Evolutionary conservation across 2,113 vertebrate genomes (phyloP).

Genomic region (Perognathus longimembris): DNA sequence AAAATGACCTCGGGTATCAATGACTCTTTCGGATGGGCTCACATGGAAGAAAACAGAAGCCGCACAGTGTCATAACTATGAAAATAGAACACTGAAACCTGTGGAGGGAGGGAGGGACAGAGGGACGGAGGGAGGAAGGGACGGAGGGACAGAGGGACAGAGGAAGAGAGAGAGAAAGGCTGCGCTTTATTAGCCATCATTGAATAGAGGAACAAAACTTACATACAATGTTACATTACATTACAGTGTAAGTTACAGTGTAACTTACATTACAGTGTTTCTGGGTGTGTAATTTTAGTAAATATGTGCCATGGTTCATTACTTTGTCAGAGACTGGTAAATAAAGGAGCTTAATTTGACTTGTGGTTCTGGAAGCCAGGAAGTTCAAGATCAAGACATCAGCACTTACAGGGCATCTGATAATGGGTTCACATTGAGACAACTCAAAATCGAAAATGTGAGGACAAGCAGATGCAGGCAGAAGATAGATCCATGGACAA

Average conservation of each 20-base stretch:
- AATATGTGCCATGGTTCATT: neutral
- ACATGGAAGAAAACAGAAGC: no score
- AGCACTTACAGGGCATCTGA: no score
- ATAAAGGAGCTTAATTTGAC: neutral
- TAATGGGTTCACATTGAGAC: neutral
- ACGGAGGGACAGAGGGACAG: no score
- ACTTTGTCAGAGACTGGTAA: neutral
- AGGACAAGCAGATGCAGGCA: neutral
- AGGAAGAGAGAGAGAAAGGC: no score
- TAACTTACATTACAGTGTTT: neutral
- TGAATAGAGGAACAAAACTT: neutral
- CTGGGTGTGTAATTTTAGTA: neutral
- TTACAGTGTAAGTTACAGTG: no score
- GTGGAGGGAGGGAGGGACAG: no score
- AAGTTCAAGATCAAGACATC: neutral
- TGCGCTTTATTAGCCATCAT: neutral
- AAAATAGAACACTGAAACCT: no score
- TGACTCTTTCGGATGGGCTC: no score
- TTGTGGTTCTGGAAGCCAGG: neutral
- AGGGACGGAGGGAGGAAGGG: no score
- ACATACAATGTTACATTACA: no score
- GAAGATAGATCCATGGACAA: rapidly evolving
- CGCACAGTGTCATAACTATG: no score
- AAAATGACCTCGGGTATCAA: rapidly evolving
- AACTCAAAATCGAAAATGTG: neutral